Evolutionary conservation across 92 coral and sea anemone genomes (phyloP).

Genomic region (Bergia sp.): DNA sequence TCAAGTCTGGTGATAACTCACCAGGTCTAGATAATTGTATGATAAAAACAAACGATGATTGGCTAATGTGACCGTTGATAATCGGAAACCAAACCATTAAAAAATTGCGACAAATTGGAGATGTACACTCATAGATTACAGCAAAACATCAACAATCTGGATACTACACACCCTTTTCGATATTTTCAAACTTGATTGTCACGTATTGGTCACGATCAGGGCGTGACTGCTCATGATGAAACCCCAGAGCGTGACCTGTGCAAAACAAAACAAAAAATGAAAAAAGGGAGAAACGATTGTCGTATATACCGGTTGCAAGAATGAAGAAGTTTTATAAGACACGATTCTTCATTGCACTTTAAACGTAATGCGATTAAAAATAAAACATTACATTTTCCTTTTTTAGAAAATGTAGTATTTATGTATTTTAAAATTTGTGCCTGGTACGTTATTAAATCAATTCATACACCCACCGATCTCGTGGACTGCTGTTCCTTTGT

Average conservation of each 20-base stretch:
- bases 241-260: slow-evolving; percentile 8
- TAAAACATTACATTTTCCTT: background rate
- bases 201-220: slow-evolving; percentile 13
- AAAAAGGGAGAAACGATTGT: too few relatives aligned
- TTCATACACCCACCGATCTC: background rate
- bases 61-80: too few relatives aligned
- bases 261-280: background rate
- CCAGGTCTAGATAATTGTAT: too few relatives aligned
- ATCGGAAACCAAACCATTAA: too few relatives aligned
- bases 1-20: too few relatives aligned
- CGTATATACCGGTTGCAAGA: too few relatives aligned
- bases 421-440: background rate
- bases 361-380: background rate
- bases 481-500: slow-evolving; percentile 25
- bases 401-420: background rate
- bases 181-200: slow-evolving; percentile 3
- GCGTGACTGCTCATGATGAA: slow-evolving; percentile 11
- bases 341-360: too few relatives aligned
- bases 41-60: too few relatives aligned
- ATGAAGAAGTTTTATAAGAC: too few relatives aligned
- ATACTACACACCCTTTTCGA: background rate
- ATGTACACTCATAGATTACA: too few relatives aligned
- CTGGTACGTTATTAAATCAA: background rate
- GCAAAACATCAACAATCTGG: too few relatives aligned
- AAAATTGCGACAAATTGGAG: too few relatives aligned